Conservation (phyloP, 2,113 vertebrate genomes). For the Anhinga anhinga region DNA sequence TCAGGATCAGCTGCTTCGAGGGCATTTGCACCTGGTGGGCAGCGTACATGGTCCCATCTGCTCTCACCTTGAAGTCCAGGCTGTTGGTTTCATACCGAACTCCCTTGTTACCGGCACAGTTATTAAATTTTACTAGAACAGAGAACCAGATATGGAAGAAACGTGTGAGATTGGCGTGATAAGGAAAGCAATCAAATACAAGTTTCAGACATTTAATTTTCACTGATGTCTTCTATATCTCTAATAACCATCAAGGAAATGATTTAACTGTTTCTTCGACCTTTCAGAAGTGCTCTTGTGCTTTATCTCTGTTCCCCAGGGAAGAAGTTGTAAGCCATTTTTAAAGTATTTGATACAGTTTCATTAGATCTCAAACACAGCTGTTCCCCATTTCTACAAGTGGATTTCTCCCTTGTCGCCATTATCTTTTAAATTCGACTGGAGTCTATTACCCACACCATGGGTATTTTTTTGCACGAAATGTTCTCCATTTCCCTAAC, state of each 20-base stretch:
- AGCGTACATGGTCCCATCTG: conserved; percentile 83
- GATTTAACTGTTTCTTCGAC: conserved; percentile 42
- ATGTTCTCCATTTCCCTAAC: conserved; percentile 41
- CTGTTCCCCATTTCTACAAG: conserved; percentile 52
- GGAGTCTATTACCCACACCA: conserved; percentile 37
- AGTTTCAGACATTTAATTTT: conserved; percentile 65
- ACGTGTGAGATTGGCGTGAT: conserved; percentile 36
- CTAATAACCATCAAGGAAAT: conserved; percentile 39
- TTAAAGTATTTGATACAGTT: conserved; percentile 15
- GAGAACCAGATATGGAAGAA: conserved; percentile 29
- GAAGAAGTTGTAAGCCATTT: conserved; percentile 18
- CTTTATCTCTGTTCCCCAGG: conserved; percentile 38
- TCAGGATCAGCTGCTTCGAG: conserved; percentile 80
- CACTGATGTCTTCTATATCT: conserved; percentile 7
- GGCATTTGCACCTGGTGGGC: conserved; percentile 74
- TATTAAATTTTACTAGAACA: conserved; percentile 86
- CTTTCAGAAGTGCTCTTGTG: conserved; percentile 47
- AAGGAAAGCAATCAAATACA: conserved; percentile 65
- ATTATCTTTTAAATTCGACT: conserved; percentile 38
- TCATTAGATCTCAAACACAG: conserved; percentile 36
- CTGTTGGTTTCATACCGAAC: conserved; percentile 84
- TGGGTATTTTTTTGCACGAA: conserved; percentile 17
- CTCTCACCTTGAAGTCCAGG: conserved; percentile 81
- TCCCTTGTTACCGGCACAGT: conserved; percentile 82
- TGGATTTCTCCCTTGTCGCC: conserved; percentile 23